A percentile compares a stretch with the other conserved stretches of the same genome.
These are phyloP conservation scores for Phallusia fumigata DNA, from an alignment of 23 tunicate genomes.

Conservation along the genomic window DNA sequence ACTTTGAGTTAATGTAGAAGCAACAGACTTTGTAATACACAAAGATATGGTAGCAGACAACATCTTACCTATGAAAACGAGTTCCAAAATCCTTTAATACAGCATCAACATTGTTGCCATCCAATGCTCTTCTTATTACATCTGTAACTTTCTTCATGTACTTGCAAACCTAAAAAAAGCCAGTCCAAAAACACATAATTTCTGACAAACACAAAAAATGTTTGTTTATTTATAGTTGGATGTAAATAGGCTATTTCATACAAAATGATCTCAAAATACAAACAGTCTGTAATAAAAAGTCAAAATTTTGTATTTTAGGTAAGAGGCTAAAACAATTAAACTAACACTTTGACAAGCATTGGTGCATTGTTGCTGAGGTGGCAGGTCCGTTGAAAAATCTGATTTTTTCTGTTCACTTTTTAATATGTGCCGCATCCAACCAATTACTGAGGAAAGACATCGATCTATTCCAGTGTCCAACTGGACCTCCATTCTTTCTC, in stretches of 20 bases:
- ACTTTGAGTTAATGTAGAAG: no score
- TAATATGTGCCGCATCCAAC: constrained; percentile 78
- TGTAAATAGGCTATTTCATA: no score
- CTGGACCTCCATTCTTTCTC: constrained; percentile 82
- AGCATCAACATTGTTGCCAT: constrained; percentile 90
- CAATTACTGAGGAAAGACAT: constrained; percentile 68
- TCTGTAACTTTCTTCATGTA: constrained; percentile 63
- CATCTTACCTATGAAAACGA: constrained; percentile 53
- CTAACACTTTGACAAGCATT: constrained; percentile 76
- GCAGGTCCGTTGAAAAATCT: constrained; percentile 77
- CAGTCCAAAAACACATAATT: no score
- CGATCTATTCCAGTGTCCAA: constrained; percentile 85
- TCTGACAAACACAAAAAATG: no score
- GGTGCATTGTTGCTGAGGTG: constrained; percentile 74
- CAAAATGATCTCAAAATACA: no score
- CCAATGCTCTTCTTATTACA: constrained; percentile 55
- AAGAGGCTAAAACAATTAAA: background rate
- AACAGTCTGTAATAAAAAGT: no score
- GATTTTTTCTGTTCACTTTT: constrained; percentile 68
- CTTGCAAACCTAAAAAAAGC: constrained; percentile 45
- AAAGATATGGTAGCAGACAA: no score
- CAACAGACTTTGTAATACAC: no score
- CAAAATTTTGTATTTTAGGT: no score
- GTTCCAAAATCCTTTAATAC: constrained; percentile 77
- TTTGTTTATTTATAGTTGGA: no score